Conservation (phyloP, 2,888 invertebrate species). For the Parasteatoda lunata region DNA sequence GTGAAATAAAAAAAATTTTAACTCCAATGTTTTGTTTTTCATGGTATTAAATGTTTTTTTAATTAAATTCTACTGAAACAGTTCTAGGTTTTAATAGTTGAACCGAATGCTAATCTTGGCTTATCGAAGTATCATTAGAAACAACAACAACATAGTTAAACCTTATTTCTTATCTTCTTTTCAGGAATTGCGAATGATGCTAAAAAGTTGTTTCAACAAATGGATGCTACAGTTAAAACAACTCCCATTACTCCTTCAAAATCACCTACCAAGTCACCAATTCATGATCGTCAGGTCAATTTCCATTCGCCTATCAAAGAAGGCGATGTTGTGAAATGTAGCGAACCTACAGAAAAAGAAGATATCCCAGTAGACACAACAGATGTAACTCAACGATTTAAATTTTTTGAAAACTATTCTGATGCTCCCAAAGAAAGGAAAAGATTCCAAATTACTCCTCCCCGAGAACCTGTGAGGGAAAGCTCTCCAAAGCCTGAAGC, state of each 20-base stretch:
- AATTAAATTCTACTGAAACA: no score
- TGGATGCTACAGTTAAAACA: slow-evolving; percentile 83
- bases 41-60: no score
- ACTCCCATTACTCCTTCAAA: slow-evolving; percentile 24
- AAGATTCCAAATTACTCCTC: slow-evolving; percentile 90
- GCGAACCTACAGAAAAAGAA: slow-evolving; percentile 75
- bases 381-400: slow-evolving; percentile 89
- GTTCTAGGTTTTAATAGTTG: no score
- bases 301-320: slow-evolving; percentile 63
- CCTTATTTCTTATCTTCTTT: neutral
- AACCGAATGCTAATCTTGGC: no score
- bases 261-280: slow-evolving; percentile 68
- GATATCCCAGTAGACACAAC: slow-evolving; percentile 87
- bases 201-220: slow-evolving; percentile 87
- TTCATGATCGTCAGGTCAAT: slow-evolving; percentile 37
- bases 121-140: no score
- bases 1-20: no score
- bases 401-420: slow-evolving; percentile 73
- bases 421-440: slow-evolving; percentile 77
- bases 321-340: slow-evolving; percentile 69
- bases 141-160: no score
- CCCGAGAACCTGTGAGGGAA: slow-evolving; percentile 82
- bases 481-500: slow-evolving; percentile 79
- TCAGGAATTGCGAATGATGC: slow-evolving; percentile 85
- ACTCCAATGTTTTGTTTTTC: no score